phyloP scores from a whole-genome alignment of 2,113 vertebrate genomes.

The Riparia riparia region DNA sequence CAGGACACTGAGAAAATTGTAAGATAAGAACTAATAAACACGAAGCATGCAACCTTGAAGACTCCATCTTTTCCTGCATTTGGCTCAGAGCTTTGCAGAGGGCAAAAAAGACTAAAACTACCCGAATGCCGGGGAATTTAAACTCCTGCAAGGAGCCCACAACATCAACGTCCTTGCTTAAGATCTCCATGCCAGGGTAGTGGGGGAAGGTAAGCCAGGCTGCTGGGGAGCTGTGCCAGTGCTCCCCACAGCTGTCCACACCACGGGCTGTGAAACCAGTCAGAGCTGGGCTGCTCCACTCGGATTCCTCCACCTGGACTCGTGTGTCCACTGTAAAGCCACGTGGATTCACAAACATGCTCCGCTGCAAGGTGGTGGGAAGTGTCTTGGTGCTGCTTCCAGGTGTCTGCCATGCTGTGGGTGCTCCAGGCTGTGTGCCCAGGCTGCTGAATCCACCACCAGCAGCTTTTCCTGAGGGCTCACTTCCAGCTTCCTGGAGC shows the following conservation, averaged over 20 bases:
- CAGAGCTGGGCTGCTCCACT: neutral
- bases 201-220: neutral
- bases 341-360: neutral
- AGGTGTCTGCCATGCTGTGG: neutral
- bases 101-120: too few relatives aligned
- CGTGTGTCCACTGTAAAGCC: neutral
- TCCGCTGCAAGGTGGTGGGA: fast-evolving
- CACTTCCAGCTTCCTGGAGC: neutral
- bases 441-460: neutral
- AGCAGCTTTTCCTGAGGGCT: neutral
- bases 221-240: neutral
- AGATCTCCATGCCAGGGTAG: neutral
- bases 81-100: too few relatives aligned
- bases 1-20: too few relatives aligned
- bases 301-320: neutral
- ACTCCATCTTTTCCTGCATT: too few relatives aligned
- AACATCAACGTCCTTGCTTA: neutral
- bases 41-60: too few relatives aligned
- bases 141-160: too few relatives aligned
- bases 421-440: neutral
- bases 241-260: neutral
- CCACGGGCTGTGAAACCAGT: neutral
- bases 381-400: neutral
- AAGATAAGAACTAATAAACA: too few relatives aligned
- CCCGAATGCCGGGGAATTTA: too few relatives aligned